Base-by-base conservation (phyloP, 2,113 vertebrate genomes). In the Myotis lucifugus region DNA sequence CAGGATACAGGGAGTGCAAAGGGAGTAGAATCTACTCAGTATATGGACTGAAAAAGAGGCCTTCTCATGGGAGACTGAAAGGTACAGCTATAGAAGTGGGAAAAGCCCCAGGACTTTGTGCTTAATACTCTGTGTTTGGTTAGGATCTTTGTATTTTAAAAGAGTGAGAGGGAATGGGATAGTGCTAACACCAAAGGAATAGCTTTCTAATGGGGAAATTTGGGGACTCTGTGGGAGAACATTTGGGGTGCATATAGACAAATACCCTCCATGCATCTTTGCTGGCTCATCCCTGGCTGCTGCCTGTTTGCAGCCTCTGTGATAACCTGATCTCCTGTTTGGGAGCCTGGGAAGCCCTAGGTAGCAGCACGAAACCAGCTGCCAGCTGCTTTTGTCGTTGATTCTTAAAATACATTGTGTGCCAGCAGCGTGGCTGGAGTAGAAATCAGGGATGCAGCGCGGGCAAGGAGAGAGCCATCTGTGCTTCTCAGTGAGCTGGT, bases 71-170 rank as follows among this genome's bases (percentile, higher is more conserved):
- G 73, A 85, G 54, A 34, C 64, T 59, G 82, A 64, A 61, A 83
- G 40, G 6, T 21, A 25, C 5, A 76, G 34, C 40, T 88, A 9
- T 27, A 78, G 54, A 73, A 12, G 2, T 37, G 0, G 10, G 29
- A 42, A 42, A 85, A 48, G 61, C 50, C 19, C 52, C 40, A 46
- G 73, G 48, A 84, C 7, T 73, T 91, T 59, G 25, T 9, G 34
- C 59, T 86, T 66, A 37, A 50, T 66, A 19, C 2, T 37, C 21
- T 19, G 46, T 8, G 4, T 54, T 40, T 21, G 34, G 34, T 73
- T 82, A 52, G n/a, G 46, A 69, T 90, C 40, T 77, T 87, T 72
- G 54, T 46, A 76, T 78, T 90, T 93, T 78, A 77, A 86, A 34
- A 54, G 59, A 27, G 10, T n/a, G 19, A 67, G 12, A 42, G n/a